These are phyloP conservation scores for Nomada ruficornis DNA, from an alignment of 2,888 invertebrate species.

Conservation along the genomic window DNA sequence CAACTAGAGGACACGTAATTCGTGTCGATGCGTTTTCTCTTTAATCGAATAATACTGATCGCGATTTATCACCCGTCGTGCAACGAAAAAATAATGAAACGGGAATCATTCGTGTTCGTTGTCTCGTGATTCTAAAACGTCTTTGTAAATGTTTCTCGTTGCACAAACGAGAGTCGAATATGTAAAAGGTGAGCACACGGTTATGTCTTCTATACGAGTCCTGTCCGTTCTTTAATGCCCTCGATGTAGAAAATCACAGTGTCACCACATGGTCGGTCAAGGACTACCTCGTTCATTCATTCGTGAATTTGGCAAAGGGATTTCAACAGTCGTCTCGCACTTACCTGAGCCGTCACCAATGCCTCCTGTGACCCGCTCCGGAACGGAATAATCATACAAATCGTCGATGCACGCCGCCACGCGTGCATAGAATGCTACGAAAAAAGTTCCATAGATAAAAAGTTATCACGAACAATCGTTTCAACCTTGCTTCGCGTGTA, in stretches of 20 bases:
- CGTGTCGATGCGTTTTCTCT: constrained; percentile 20
- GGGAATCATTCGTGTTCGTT: constrained; percentile 12
- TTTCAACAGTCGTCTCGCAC: constrained; percentile 37
- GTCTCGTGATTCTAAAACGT: background rate
- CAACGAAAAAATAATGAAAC: constrained; percentile 16
- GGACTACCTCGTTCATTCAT: background rate
- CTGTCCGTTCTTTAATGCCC: constrained; percentile 41
- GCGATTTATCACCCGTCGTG: constrained; percentile 27
- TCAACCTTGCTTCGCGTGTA: background rate
- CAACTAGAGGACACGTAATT: constrained; percentile 44
- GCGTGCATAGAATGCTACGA: constrained; percentile 32
- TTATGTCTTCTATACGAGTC: constrained; percentile 27
- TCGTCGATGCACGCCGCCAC: background rate
- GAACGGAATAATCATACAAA: constrained; percentile 32
- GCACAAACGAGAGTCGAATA: constrained; percentile 12
- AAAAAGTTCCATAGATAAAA: constrained; percentile 57
- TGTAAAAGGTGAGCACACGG: constrained; percentile 47
- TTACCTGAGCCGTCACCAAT: constrained; percentile 58
- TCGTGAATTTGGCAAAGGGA: constrained; percentile 35
- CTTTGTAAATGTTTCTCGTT: background rate
- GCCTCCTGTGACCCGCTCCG: constrained; percentile 17
- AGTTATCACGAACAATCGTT: constrained; percentile 8
- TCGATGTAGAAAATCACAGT: constrained; percentile 50
- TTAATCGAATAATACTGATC: constrained; percentile 58
- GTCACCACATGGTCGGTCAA: constrained; percentile 34